A percentile compares a stretch with the other conserved stretches of the same genome.
These are phyloP conservation scores for Eidolon dupreanum DNA, from an alignment of 2,797 vertebrate genomes.

Conservation along the genomic window DNA sequence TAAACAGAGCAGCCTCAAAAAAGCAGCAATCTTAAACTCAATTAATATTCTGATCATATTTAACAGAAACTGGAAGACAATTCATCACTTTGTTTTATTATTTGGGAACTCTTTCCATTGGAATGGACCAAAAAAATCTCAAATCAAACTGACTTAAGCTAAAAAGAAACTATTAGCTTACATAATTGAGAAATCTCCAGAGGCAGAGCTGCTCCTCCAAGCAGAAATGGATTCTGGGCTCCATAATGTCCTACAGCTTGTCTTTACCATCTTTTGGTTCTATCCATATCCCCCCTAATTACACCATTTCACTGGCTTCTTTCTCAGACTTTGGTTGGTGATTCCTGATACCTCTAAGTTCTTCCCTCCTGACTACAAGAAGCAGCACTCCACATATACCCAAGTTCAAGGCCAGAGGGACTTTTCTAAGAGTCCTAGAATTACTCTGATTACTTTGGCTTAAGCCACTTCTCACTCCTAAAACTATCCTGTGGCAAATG, in stretches of 20 bases:
- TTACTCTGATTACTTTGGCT: neutral
- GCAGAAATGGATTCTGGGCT: neutral
- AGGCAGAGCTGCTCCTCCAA: neutral
- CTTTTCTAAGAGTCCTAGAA: neutral
- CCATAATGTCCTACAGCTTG: neutral
- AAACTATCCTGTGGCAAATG: neutral
- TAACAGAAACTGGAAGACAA: neutral
- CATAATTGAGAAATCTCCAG: neutral
- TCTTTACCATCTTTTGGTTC: neutral
- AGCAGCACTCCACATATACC: neutral
- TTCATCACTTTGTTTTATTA: neutral
- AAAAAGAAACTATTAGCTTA: neutral
- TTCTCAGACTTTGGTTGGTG: neutral
- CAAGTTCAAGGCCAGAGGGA: conserved; percentile 34
- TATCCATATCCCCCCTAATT: neutral
- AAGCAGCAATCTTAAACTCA: neutral
- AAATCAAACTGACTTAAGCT: neutral
- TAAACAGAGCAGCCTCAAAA: conserved; percentile 9
- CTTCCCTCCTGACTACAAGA: neutral
- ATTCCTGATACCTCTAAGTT: neutral
- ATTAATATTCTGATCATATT: neutral
- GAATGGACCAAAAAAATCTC: neutral
- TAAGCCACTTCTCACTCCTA: neutral
- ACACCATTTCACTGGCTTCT: neutral
- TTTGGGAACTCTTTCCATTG: neutral